Evolutionary conservation across 2,113 vertebrate species (phyloP).

Genomic region (Scatophagus argus): DNA sequence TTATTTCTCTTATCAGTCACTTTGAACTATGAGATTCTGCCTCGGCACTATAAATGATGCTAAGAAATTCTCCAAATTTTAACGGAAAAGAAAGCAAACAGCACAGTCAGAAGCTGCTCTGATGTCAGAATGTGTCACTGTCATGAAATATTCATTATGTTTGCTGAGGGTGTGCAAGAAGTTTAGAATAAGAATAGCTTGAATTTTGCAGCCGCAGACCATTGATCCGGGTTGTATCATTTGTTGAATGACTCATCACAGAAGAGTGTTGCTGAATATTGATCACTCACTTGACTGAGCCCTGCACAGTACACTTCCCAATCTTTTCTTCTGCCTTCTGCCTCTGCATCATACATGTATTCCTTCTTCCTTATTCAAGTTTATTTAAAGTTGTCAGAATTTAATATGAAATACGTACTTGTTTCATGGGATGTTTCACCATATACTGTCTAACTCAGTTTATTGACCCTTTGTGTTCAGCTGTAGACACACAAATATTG

Average conservation of each 20-base stretch:
- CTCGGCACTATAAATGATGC: not conserved
- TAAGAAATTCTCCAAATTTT: slow-evolving; percentile 4
- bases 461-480: slow-evolving; percentile 2
- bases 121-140: slow-evolving; percentile 21
- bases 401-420: not conserved
- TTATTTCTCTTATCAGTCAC: not conserved
- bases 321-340: slow-evolving; percentile 8
- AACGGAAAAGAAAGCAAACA: not conserved
- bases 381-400: slow-evolving; percentile 8
- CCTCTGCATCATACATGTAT: not conserved
- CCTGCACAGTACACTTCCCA: not conserved
- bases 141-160: slow-evolving; percentile 58
- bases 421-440: not conserved
- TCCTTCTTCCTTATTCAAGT: not conserved
- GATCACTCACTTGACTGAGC: slow-evolving; percentile 49
- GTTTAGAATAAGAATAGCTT: slow-evolving; percentile 47
- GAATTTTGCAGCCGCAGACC: slow-evolving; percentile 32
- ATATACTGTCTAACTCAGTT: not conserved
- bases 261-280: slow-evolving; percentile 59
- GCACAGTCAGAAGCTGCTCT: slow-evolving; percentile 11
- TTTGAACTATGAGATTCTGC: not conserved
- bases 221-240: slow-evolving; percentile 55
- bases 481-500: slow-evolving; percentile 9
- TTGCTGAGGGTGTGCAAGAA: slow-evolving; percentile 25
- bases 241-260: slow-evolving; percentile 62